Base-by-base conservation (phyloP, 2,888 invertebrate genomes). In the Drosophila macrospina region DNA sequence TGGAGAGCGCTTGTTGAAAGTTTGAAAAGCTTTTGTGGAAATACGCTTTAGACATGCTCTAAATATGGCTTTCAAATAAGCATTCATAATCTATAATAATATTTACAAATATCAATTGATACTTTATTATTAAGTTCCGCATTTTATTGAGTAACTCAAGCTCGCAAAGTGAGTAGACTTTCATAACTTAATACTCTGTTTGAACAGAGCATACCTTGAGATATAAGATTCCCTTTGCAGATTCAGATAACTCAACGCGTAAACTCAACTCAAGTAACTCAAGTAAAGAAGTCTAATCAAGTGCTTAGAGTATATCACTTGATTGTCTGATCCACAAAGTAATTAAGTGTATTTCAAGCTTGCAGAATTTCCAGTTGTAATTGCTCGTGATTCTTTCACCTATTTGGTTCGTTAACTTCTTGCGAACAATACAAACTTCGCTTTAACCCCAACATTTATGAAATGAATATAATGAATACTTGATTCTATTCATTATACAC, bases 1-100 rank as follows among this genome's bases (percentile, higher is more conserved):
- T 30, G 24, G 41, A 57, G 47, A 71, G 42, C 30, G 57, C 2
- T 37, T 41, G n/a, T 78, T 65, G 61, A 65, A 78, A 78, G 42
- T 59, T 36, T 20, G 45, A 47, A 68, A 47, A 54, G 48, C 5
- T 16, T 34, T 20, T 20, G 20, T 3, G 3, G 2, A 20, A 20
- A 20, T 20, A 20, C 20, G 20, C 20, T 2, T 20, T 20, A 20
- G 20, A 20, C 20, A 20, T 62, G 51, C 50, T 24, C 37, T 37
- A 54, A 55, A 69, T 55, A 34, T 15, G 30, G 10, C 26, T 30
- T 28, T 6, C 1, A 45, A 2, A 28, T 45, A n/a, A 15, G n/a
- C 13, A 54, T n/a, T 41, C n/a, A 30, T 42, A 13, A 42, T 16
- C 37, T 30, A 16, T 6, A 48, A 20, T 20, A 16, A 48, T 28